Evolutionary conservation across 2,888 invertebrate species (phyloP).

Genomic region (Meliscaeva auricollis): DNA sequence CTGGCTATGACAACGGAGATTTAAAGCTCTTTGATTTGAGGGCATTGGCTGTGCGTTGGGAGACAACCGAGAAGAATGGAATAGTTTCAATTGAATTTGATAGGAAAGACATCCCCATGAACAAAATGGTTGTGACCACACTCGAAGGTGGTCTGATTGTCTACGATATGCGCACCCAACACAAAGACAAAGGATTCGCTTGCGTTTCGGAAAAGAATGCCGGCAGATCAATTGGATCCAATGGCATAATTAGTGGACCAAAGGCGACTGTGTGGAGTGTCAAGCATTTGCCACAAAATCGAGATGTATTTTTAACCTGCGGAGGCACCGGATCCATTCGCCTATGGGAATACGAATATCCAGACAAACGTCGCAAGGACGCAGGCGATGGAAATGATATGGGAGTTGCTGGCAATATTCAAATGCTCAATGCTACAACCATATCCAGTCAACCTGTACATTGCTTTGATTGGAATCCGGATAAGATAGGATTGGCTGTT

Average conservation of each 20-base stretch:
- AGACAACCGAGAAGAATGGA: conserved; percentile 96
- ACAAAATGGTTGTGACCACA: conserved; percentile 96
- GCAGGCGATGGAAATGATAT: conserved; percentile 89
- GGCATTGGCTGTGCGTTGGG: conserved; percentile 94
- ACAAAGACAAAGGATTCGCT: conserved; percentile 94
- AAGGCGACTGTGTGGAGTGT: conserved; percentile 95
- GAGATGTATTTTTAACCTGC: conserved; percentile 95
- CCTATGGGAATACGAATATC: conserved; percentile 98
- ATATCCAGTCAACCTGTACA: conserved; percentile 95
- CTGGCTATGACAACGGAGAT: conserved; percentile 98
- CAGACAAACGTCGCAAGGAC: conserved; percentile 89
- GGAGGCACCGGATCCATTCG: conserved; percentile 96
- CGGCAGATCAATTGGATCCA: conserved; percentile 83
- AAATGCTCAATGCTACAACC: conserved; percentile 91
- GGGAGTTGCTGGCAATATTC: conserved; percentile 91
- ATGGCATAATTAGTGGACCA: conserved; percentile 86
- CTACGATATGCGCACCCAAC: conserved; percentile 95
- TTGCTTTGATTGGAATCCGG: conserved; percentile 95
- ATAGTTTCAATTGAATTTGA: conserved; percentile 96
- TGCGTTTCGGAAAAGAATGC: conserved; percentile 85
- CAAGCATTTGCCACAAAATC: conserved; percentile 95
- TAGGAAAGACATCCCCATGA: conserved; percentile 96
- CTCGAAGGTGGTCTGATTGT: conserved; percentile 95
- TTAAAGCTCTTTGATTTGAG: conserved; percentile 96
- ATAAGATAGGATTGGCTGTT: conserved; percentile 94